phyloP scores from a whole-genome alignment of 2,797 vertebrate genomes.

The Aythya fuligula region DNA sequence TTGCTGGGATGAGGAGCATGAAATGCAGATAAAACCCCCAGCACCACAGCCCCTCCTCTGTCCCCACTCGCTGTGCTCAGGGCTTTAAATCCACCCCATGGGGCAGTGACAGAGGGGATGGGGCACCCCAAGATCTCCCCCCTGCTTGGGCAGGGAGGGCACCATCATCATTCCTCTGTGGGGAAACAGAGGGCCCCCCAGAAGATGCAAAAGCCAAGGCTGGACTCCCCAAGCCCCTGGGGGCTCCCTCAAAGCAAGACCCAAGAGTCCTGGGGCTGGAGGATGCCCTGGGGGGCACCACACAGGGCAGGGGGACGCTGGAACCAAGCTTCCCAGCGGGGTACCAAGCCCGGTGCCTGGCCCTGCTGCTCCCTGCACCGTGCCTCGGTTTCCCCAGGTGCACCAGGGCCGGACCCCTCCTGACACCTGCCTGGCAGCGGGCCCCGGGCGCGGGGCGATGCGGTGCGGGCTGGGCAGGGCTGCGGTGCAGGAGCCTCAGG shows the following conservation, averaged over 20 bases:
- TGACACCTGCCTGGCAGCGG: background rate
- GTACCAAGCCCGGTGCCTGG: fast-evolving
- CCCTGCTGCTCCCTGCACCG: fast-evolving
- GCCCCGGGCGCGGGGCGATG: constrained; percentile 30
- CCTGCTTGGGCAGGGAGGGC: background rate
- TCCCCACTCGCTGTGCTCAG: background rate
- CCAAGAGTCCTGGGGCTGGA: background rate
- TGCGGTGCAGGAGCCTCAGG: background rate
- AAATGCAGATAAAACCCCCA: fast-evolving
- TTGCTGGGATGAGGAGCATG: fast-evolving
- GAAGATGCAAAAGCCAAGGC: fast-evolving
- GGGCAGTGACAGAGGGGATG: background rate
- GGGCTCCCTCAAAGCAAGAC: background rate
- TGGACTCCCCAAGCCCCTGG: too few species aligned
- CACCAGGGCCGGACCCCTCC: background rate
- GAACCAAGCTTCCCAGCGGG: background rate
- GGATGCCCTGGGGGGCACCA: too few species aligned
- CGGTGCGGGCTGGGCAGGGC: constrained; percentile 39
- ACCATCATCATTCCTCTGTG: fast-evolving
- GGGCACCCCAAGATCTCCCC: background rate
- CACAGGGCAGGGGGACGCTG: fast-evolving
- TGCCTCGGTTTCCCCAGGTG: background rate
- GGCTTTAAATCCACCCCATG: fast-evolving
- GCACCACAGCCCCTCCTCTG: fast-evolving
- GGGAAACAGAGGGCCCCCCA: background rate